Evolutionary conservation across 2,888 invertebrate genomes (phyloP).

Genomic region (Macrophya annulata): DNA sequence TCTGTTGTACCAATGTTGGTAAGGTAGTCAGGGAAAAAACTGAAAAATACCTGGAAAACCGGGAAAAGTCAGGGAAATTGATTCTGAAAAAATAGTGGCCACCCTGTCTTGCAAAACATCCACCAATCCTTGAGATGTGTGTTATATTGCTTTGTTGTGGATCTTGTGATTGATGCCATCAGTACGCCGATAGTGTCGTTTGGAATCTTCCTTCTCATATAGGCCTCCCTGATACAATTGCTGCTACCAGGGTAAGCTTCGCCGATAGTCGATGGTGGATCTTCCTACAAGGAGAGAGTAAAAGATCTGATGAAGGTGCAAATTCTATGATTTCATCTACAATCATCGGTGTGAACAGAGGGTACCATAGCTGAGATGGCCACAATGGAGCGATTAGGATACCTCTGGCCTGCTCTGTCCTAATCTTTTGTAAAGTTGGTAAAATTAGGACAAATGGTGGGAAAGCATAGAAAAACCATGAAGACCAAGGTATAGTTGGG

Average conservation of each 20-base stretch:
- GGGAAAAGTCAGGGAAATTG: too few species aligned
- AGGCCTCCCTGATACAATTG: not conserved
- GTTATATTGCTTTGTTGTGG: not conserved
- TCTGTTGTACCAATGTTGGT: too few species aligned
- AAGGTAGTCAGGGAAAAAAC: too few species aligned
- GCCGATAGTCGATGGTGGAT: not conserved
- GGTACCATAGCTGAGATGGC: too few species aligned
- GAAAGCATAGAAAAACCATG: too few species aligned
- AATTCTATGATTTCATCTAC: not conserved
- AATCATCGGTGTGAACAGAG: too few species aligned
- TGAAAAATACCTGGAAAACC: too few species aligned
- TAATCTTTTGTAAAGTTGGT: too few species aligned
- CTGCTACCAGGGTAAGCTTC: slow-evolving; percentile 4
- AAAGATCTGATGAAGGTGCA: not conserved
- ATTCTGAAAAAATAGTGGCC: too few species aligned
- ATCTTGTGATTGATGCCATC: not conserved
- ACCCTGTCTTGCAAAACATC: not conserved
- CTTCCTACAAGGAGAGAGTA: not conserved
- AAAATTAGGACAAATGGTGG: too few species aligned
- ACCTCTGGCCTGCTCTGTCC: too few species aligned
- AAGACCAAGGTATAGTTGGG: slow-evolving; percentile 9
- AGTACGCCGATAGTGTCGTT: not conserved
- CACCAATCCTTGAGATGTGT: slow-evolving; percentile 9
- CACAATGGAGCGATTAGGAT: too few species aligned
- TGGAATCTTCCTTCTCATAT: not conserved